A percentile compares a stretch with the other conserved stretches of the same genome.
Conservation (phyloP, 2,797 vertebrate genomes). For the Peromyscus nudipes region DNA sequence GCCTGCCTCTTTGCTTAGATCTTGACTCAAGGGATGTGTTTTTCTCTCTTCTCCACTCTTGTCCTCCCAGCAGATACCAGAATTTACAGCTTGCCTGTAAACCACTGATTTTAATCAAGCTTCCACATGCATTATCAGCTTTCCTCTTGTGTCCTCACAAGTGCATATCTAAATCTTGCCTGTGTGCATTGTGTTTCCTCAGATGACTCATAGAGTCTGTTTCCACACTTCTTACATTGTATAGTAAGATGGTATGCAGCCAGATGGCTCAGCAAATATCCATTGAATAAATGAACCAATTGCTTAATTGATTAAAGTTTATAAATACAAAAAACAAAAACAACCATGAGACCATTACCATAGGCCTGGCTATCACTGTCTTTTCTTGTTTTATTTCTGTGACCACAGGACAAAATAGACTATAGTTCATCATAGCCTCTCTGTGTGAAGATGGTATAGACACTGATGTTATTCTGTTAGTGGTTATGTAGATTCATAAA, state of each 20-base stretch:
- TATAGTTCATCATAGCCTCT: neutral
- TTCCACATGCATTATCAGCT: neutral
- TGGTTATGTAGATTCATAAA: too few relatives aligned
- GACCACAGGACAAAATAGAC: neutral
- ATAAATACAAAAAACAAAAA: neutral
- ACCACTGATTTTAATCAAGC: neutral
- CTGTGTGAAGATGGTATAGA: neutral
- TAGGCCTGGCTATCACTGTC: too few relatives aligned
- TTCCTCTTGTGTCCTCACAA: neutral
- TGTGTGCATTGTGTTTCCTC: neutral
- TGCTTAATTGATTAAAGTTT: neutral
- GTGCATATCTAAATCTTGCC: neutral
- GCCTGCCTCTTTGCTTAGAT: neutral
- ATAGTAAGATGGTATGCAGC: neutral
- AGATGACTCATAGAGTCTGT: neutral
- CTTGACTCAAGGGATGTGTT: neutral
- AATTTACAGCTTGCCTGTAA: neutral
- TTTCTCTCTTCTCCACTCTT: neutral
- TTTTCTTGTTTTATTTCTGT: neutral
- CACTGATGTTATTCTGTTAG: neutral
- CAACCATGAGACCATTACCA: neutral
- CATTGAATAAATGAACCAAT: slow-evolving; percentile 9
- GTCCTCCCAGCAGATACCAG: neutral
- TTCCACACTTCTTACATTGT: neutral
- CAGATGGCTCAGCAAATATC: neutral